Evolutionary conservation across 2,888 invertebrate species (phyloP).

Genomic region (Taenaris catops): DNA sequence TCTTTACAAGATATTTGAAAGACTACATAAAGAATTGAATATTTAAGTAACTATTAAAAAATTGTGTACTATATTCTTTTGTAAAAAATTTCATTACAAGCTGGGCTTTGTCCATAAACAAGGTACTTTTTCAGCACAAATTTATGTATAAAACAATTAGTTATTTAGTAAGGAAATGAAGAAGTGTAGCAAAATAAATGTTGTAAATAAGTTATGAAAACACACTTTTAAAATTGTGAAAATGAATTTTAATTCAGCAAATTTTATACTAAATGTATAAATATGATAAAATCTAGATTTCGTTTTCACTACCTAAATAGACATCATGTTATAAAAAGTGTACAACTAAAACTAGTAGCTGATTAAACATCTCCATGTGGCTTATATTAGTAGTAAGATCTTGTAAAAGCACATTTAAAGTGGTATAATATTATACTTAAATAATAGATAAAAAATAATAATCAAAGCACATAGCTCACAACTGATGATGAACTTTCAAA

Average conservation of each 20-base stretch:
- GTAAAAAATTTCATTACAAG: no score
- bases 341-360: constrained; percentile 79
- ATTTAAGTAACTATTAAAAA: no score
- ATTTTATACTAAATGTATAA: constrained; percentile 80
- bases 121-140: no score
- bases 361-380: constrained; percentile 78
- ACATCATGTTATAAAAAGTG: constrained; percentile 80
- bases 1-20: no score
- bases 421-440: constrained; percentile 76
- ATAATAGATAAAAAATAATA: constrained; percentile 76
- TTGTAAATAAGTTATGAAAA: constrained; percentile 37
- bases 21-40: no score
- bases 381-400: constrained; percentile 78
- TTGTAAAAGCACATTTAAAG: constrained; percentile 77
- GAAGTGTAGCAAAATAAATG: no score
- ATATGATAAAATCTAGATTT: constrained; percentile 79
- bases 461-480: constrained; percentile 74
- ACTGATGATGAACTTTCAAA: constrained; percentile 68
- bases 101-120: no score
- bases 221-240: constrained; percentile 71
- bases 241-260: constrained; percentile 80
- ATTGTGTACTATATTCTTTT: no score
- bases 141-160: no score
- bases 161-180: no score
- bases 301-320: constrained; percentile 78